A percentile compares a stretch with the other conserved stretches of the same genome.
phyloP scores from a whole-genome alignment of 2,888 invertebrate genomes.

The Drosophila pseudotalamancana region DNA sequence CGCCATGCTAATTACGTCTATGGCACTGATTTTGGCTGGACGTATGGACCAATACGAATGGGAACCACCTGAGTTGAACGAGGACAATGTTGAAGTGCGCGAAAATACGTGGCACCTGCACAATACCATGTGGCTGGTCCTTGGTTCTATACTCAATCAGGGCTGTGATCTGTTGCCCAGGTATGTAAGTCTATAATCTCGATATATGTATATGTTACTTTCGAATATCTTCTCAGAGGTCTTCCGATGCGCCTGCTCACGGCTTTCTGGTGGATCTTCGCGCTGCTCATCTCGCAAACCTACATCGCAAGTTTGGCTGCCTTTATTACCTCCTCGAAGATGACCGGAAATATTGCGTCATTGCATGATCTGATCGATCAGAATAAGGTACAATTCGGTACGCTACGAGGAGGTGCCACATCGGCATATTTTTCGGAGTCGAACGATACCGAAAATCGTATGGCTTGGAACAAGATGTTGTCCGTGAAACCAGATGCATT shows the following conservation, averaged over 20 bases:
- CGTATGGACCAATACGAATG: conserved; percentile 88
- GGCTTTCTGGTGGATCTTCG: conserved; percentile 93
- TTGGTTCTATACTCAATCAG: conserved; percentile 95
- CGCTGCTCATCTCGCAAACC: conserved; percentile 91
- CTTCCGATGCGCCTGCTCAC: conserved; percentile 91
- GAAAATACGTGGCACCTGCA: conserved; percentile 94
- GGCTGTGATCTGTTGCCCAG: conserved; percentile 96
- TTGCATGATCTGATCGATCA: conserved; percentile 97
- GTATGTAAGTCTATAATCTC: conserved; percentile 80
- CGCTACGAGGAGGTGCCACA: conserved; percentile 93
- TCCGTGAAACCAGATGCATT: conserved; percentile 92
- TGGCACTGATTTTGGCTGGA: conserved; percentile 91
- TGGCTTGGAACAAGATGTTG: conserved; percentile 96
- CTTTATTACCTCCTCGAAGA: conserved; percentile 94
- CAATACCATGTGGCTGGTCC: conserved; percentile 97
- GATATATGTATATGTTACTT: too few species aligned
- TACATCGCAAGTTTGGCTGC: conserved; percentile 98
- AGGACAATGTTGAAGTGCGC: conserved; percentile 91
- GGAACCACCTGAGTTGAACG: conserved; percentile 95
- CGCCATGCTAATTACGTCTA: conserved; percentile 92
- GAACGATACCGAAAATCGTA: conserved; percentile 92
- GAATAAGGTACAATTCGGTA: conserved; percentile 97
- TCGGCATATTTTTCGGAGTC: conserved; percentile 94
- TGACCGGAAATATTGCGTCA: conserved; percentile 94
- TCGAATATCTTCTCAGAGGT: conserved; percentile 87